Percentiles rank a stretch among this genome's conserved stretches.
Conservation (phyloP, 2,113 vertebrate genomes). For the Ciconia stormi region DNA sequence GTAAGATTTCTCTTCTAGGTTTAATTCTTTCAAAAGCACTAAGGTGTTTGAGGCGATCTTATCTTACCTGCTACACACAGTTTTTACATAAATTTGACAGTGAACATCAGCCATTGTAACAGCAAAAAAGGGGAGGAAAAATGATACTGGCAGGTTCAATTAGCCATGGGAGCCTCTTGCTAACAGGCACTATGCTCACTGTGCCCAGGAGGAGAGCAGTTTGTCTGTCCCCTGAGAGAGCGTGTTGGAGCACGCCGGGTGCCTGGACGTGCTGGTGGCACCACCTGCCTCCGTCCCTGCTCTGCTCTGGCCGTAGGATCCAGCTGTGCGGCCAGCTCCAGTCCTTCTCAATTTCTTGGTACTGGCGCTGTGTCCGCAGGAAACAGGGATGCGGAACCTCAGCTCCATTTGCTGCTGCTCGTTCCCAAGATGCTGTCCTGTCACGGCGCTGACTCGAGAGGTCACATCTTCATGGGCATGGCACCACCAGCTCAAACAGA, state of each 20-base stretch:
- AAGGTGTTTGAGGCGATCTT: neutral
- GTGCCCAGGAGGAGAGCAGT: neutral
- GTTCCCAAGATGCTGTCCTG: neutral
- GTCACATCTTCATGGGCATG: neutral
- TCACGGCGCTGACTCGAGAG: neutral
- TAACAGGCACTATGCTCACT: fast-evolving
- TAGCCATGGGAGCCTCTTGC: neutral
- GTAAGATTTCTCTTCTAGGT: neutral
- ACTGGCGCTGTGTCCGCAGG: neutral
- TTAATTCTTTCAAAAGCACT: neutral
- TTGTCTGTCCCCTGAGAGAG: neutral
- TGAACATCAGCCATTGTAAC: neutral
- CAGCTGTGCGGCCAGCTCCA: neutral
- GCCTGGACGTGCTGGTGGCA: neutral
- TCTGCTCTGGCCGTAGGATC: neutral
- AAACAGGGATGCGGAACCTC: neutral
- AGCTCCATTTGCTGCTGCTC: neutral
- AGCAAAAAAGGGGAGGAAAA: neutral
- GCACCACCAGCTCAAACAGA: fast-evolving
- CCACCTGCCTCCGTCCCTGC: fast-evolving
- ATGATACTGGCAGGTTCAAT: fast-evolving
- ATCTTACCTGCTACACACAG: neutral
- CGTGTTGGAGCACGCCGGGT: fast-evolving
- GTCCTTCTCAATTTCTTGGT: neutral
- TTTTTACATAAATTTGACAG: neutral